Conservation (phyloP, 92 coral and sea anemone genomes). For the Zoanthus sansibaricus region DNA sequence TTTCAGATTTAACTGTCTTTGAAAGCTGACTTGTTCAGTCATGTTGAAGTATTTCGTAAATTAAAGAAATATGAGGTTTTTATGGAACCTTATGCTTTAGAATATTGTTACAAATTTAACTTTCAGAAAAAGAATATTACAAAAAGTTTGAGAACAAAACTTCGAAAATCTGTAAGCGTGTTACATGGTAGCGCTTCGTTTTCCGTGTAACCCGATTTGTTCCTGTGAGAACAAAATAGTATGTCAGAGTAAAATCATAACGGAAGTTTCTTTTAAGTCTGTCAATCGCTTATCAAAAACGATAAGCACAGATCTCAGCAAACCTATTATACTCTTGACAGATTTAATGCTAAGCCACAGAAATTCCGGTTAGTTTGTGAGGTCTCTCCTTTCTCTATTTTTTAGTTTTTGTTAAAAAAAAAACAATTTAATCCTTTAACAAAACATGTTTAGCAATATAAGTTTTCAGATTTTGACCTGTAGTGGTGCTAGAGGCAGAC, state of each 20-base stretch:
- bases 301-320: neutral
- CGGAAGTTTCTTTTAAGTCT: slow-evolving; percentile 14
- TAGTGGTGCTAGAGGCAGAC: neutral
- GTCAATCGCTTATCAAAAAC: slow-evolving; percentile 4
- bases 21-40: too few species aligned
- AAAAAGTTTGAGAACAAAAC: neutral
- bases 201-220: neutral
- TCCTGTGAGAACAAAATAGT: neutral
- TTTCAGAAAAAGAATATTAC: too few species aligned
- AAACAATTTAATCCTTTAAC: neutral
- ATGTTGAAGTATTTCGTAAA: too few species aligned
- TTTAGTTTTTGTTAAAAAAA: neutral
- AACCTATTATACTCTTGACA: neutral
- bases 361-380: neutral
- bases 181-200: neutral
- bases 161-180: neutral
- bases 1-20: too few species aligned
- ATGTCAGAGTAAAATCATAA: neutral
- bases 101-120: too few species aligned
- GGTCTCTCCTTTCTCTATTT: neutral
- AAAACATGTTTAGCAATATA: neutral
- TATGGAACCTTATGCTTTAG: too few species aligned
- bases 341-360: neutral
- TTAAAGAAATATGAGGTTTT: too few species aligned
- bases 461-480: neutral